Evolutionary conservation across 2,888 invertebrate species (phyloP), one percentile per base, ranked within the genome.

Genomic region (Epistrophe grossulariae): DNA sequence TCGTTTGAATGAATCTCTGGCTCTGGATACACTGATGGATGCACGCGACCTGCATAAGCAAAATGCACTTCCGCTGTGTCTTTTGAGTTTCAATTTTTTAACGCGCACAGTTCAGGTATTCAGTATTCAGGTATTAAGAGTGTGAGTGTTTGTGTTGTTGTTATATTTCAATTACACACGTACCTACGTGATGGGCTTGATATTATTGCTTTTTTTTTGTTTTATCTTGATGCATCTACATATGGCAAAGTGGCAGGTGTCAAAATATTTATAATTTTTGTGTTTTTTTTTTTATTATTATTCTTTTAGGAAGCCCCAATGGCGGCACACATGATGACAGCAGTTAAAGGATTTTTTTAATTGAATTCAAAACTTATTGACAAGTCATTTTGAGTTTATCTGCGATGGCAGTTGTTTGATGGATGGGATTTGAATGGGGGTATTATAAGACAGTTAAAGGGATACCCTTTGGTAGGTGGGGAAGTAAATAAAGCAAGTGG

Each of bases 11-110:
- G 79, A 84, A 87, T 82, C 82, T 68, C 50, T 68, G 64, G 50
- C 19, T 40, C 13, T 62, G 64, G 68, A 66, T 50, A 50, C 35
- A 62, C 10, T 62, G 62, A 62, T 87, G 87, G 79, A 59, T 87
- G 83, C 83, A 87, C 87, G 87, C 87, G 87, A 87, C 87, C 87
- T 87, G 87, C 83, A 87, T 87, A 82, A 82, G 79, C 87, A 87
- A 87, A 68, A 83, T 83, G 87, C 83, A 83, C 76, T 87, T 87
- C 87, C 87, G 87, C 83, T 87, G 79, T 77, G 82, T 77, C 72
- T 84, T 80, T 77, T 77, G 80, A 57, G 72, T 83, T 87, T 83
- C 43, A 77, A 43, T 72, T 72, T 60, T 81, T 64, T 35, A 62
- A 59, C 68, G 64, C 64, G 17, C 50, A 19, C 40, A 59, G 52